phyloP scores from a whole-genome alignment of 1,140 invertebrate genomes.

The Rhyzopertha dominica region DNA sequence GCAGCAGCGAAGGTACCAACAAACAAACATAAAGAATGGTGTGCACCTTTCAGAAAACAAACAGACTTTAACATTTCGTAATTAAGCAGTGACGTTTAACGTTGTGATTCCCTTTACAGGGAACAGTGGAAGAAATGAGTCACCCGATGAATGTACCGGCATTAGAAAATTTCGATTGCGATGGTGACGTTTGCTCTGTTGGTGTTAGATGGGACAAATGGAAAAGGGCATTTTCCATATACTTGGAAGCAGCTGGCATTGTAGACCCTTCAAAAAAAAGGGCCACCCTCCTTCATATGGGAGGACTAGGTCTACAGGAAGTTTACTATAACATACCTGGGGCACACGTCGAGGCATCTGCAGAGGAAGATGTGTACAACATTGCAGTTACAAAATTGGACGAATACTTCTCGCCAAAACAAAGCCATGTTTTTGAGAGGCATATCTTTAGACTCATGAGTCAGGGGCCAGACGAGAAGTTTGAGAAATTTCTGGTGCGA shows the following conservation, averaged over 20 bases:
- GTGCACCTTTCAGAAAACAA: too few relatives aligned
- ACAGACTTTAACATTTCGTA: too few relatives aligned
- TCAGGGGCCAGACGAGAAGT: slow-evolving; percentile 21
- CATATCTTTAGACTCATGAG: slow-evolving; percentile 21
- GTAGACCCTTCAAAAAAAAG: slow-evolving; percentile 23
- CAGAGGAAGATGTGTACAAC: slow-evolving; percentile 11
- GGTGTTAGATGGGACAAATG: too few relatives aligned
- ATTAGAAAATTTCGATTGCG: too few relatives aligned
- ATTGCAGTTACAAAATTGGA: slow-evolving; percentile 20
- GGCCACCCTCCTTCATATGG: slow-evolving; percentile 29
- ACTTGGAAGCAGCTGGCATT: slow-evolving; percentile 29
- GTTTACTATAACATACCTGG: slow-evolving; percentile 22
- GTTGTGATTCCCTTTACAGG: too few relatives aligned
- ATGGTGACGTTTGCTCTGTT: too few relatives aligned
- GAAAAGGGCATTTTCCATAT: slow-evolving; percentile 34
- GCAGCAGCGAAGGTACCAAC: too few relatives aligned
- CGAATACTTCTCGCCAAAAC: slow-evolving; percentile 24
- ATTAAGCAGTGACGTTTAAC: too few relatives aligned
- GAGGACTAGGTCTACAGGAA: slow-evolving; percentile 25
- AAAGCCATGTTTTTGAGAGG: slow-evolving; percentile 21
- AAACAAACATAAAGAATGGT: too few relatives aligned
- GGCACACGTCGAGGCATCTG: slow-evolving; percentile 10
- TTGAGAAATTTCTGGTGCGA: slow-evolving; percentile 25
- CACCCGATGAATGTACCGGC: too few relatives aligned
- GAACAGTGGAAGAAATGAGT: too few relatives aligned